These are phyloP conservation scores for Trididemnum clinides DNA, from an alignment of 23 tunicate genomes.

Conservation along the genomic window DNA sequence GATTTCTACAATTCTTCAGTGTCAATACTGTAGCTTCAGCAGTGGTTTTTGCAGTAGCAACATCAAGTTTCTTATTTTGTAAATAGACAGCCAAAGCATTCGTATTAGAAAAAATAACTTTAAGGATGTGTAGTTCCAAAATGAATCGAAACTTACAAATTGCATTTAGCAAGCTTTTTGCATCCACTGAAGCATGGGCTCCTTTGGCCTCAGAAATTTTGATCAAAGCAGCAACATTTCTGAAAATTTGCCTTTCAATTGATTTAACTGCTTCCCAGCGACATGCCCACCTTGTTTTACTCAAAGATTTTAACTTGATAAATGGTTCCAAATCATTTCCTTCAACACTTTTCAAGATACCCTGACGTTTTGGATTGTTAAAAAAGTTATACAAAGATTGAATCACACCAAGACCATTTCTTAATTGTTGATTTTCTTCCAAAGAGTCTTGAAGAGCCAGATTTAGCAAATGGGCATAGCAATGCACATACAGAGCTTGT, in stretches of 20 bases:
- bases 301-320: slow-evolving; percentile 19
- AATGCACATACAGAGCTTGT: slow-evolving; percentile 36
- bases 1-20: slow-evolving; percentile 10
- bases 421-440: background rate
- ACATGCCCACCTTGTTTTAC: slow-evolving; percentile 18
- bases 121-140: background rate
- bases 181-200: slow-evolving; percentile 5
- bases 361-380: slow-evolving; percentile 1
- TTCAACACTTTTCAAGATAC: background rate
- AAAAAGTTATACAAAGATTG: slow-evolving; percentile 20
- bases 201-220: background rate
- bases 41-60: background rate
- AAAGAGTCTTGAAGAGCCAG: slow-evolving; percentile 26
- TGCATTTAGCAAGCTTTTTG: background rate
- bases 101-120: slow-evolving; percentile 23
- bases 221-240: background rate
- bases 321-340: background rate
- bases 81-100: slow-evolving; percentile 8
- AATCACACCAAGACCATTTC: slow-evolving; percentile 10
- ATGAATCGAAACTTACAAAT: slow-evolving; percentile 9
- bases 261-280: slow-evolving; percentile 23
- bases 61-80: background rate
- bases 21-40: slow-evolving; percentile 11
- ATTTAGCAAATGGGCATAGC: slow-evolving; percentile 50
- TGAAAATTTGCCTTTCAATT: background rate